phyloP scores from a whole-genome alignment of 1,140 invertebrate species.

The Helicoverpa armigera region DNA sequence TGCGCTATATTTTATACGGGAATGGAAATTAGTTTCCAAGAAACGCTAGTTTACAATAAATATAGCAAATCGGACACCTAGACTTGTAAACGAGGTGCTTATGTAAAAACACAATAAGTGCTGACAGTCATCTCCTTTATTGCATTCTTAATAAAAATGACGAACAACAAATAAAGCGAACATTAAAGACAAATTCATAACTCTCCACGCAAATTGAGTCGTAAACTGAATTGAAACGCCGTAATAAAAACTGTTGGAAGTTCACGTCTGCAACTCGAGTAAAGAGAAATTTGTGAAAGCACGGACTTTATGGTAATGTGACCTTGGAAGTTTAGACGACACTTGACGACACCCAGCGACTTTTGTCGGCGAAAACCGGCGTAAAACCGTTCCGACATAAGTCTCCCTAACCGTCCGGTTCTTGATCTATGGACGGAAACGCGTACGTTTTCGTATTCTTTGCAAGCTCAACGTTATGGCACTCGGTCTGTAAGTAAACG shows the following conservation, averaged over 20 bases:
- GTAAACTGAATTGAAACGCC: constrained; percentile 37
- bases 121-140: not conserved
- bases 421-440: constrained; percentile 3
- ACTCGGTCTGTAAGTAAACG: not conserved
- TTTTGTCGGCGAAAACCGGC: constrained; percentile 5
- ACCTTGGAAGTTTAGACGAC: constrained; percentile 30
- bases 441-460: not conserved
- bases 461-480: not conserved
- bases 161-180: constrained; percentile 4
- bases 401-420: constrained; percentile 1
- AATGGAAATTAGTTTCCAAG: too few species aligned
- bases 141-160: not conserved
- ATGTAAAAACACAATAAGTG: too few species aligned
- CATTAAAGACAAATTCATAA: constrained; percentile 38
- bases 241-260: constrained; percentile 35
- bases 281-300: constrained; percentile 10
- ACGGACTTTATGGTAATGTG: constrained; percentile 35
- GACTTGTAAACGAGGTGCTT: too few species aligned
- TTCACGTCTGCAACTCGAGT: not conserved
- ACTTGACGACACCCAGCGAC: not conserved
- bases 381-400: constrained; percentile 28
- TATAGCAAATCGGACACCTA: too few species aligned
- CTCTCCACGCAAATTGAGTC: constrained; percentile 32
- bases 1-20: too few species aligned
- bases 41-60: too few species aligned